Percentiles rank a stretch among this genome's conserved stretches.
These are phyloP conservation scores for Gibbula magus DNA, from an alignment of 2,888 invertebrate species.

Conservation along the genomic window DNA sequence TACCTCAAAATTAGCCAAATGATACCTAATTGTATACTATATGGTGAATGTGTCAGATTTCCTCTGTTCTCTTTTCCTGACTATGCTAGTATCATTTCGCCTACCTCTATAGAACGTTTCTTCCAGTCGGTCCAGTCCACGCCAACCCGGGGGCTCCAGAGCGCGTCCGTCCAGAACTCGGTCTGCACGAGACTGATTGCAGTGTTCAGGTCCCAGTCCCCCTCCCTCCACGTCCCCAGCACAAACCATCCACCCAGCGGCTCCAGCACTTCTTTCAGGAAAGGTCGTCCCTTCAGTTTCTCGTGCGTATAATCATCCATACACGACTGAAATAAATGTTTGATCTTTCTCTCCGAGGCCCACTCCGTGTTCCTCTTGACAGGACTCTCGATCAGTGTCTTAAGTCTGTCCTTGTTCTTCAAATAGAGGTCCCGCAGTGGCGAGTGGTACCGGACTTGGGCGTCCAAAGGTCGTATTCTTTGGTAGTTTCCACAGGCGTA, in stretches of 20 bases:
- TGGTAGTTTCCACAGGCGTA: slow-evolving; percentile 77
- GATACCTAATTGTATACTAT: too few species aligned
- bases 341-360: slow-evolving; percentile 79
- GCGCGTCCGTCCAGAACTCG: slow-evolving; percentile 62
- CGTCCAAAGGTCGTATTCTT: slow-evolving; percentile 47
- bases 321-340: slow-evolving; percentile 80
- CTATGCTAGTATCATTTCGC: neutral
- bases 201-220: slow-evolving; percentile 53
- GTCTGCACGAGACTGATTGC: slow-evolving; percentile 57
- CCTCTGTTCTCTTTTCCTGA: too few species aligned
- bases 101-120: slow-evolving; percentile 23
- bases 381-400: slow-evolving; percentile 49
- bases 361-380: slow-evolving; percentile 41
- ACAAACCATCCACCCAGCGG: slow-evolving; percentile 64
- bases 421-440: slow-evolving; percentile 48
- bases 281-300: slow-evolving; percentile 52
- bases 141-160: slow-evolving; percentile 39
- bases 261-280: slow-evolving; percentile 52
- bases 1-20: too few species aligned
- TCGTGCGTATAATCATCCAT: slow-evolving; percentile 70
- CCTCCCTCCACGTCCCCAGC: slow-evolving; percentile 47
- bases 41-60: too few species aligned
- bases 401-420: slow-evolving; percentile 56
- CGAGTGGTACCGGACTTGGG: slow-evolving; percentile 45
- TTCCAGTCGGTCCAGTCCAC: neutral